Evolutionary conservation across 1,140 invertebrate species (phyloP).

Genomic region (Sycophila sp.): DNA sequence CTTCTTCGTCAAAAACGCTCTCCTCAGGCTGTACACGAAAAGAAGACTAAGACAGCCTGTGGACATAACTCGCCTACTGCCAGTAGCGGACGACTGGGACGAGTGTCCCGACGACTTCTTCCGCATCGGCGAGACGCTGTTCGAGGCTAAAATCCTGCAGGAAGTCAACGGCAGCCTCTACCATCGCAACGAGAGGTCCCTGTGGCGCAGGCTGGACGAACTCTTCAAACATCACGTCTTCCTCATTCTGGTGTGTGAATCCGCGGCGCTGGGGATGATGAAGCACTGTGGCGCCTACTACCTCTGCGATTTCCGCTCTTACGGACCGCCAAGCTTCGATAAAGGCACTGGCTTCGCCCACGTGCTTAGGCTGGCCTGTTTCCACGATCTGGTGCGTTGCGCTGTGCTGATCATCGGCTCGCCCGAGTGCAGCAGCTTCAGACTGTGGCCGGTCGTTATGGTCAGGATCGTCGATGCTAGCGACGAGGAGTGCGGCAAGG

Average conservation of each 20-base stretch:
- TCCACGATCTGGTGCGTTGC: conserved; percentile 45
- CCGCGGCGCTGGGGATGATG: conserved; percentile 49
- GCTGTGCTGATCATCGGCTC: conserved; percentile 51
- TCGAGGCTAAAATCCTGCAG: conserved; percentile 46
- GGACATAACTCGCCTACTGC: too few relatives aligned
- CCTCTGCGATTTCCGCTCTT: conserved; percentile 50
- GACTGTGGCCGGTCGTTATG: conserved; percentile 51
- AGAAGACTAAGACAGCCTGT: conserved; percentile 43
- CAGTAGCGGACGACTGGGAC: conserved; percentile 34
- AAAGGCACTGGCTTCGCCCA: conserved; percentile 48
- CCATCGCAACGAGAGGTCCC: conserved; percentile 28
- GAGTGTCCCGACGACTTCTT: conserved; percentile 43
- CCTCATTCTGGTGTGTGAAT: conserved; percentile 52
- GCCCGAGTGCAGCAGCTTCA: conserved; percentile 50
- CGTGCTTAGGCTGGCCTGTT: conserved; percentile 46
- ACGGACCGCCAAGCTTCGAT: conserved; percentile 51
- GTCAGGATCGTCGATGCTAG: conserved; percentile 43
- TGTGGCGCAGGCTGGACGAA: conserved; percentile 47
- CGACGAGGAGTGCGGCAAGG: background rate
- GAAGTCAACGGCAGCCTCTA: conserved; percentile 47
- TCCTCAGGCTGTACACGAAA: conserved; percentile 45
- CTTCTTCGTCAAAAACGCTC: background rate
- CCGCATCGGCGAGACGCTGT: conserved; percentile 49
- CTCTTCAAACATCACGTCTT: conserved; percentile 49
- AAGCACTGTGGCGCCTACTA: conserved; percentile 55